Base-by-base conservation (phyloP, 1,140 invertebrate species). In the Brachionus rotundiformis region DNA sequence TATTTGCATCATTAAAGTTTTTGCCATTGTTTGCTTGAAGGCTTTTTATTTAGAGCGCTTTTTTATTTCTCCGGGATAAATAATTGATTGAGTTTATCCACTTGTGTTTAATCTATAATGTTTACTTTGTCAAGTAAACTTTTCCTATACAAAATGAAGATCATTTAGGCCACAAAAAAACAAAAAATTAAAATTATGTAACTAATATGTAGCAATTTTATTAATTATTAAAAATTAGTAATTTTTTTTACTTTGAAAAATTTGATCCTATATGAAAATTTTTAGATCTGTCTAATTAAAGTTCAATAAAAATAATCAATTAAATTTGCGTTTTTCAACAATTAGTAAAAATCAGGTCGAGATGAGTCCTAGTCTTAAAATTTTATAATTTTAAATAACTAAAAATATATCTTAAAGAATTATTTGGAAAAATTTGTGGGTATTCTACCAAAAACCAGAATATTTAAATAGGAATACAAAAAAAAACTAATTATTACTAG, bases 51-150 rank as follows among this genome's bases (percentile, higher is more conserved):
- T 19, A 8, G 19, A 7, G 16, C 8, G 16, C 8, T 16, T 54
- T 47, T 47, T 47, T 47, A n/a, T 54, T 54, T 54, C 47, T 54
- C 19, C 19, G n/a, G 47, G 47, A 54, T 54, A 54, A 54, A 54
- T 54, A 54, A 54, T 54, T 16, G 47, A 54, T 54, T 16, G 8
- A 54, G 19, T 54, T 54, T 54, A 54, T 54, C 47, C 47, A 19
- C 7, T 54, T 54, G 47, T 54, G 47, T 54, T 54, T 54, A 54
- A 54, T 54, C 47, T 54, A 19, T 19, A 54, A 54, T 54, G 47
- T 54, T 54, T 49, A 19, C 47, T 49, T 49, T 54, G 47, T 54
- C 47, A 54, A 54, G 16, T 6, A 19, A 19, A 7, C 19, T 19
- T 54, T 54, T 54, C 16, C 23, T 23, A 2, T 16, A 25, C 7